Conservation (phyloP, 2,113 vertebrate species). For the Mellivora capensis region DNA sequence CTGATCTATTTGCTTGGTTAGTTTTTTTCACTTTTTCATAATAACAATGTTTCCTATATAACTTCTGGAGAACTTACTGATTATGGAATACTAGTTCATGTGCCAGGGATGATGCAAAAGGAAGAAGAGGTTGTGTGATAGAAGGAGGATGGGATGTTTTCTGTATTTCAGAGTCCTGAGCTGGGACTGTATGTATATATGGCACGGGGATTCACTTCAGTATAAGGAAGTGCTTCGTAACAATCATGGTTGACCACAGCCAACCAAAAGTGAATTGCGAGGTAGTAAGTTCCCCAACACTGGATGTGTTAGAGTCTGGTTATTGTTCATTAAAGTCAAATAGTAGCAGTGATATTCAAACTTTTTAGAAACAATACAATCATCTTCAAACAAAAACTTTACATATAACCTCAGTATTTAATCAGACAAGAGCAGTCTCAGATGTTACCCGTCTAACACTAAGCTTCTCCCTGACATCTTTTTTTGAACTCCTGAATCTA, state of each 20-base stretch:
- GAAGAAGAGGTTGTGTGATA: neutral
- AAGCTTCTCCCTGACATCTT: neutral
- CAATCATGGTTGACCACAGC: neutral
- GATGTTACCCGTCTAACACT: neutral
- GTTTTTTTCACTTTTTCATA: neutral
- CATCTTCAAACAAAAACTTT: neutral
- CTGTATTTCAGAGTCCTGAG: neutral
- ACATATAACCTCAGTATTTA: neutral
- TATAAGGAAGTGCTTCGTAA: neutral
- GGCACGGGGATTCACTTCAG: neutral
- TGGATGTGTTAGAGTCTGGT: neutral
- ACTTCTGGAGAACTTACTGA: neutral
- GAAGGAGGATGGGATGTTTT: neutral
- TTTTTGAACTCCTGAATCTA: neutral
- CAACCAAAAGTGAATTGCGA: neutral
- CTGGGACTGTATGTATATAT: neutral
- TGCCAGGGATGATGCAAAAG: neutral
- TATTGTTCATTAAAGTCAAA: neutral
- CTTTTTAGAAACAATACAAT: neutral
- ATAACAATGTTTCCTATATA: neutral
- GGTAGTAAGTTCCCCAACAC: neutral
- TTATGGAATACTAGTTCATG: neutral
- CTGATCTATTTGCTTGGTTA: slow-evolving; percentile 38
- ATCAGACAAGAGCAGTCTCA: neutral
- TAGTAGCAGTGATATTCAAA: neutral